These are phyloP conservation scores for Bovichtus variegatus DNA, from an alignment of 2,797 vertebrate species.

Conservation along the genomic window DNA sequence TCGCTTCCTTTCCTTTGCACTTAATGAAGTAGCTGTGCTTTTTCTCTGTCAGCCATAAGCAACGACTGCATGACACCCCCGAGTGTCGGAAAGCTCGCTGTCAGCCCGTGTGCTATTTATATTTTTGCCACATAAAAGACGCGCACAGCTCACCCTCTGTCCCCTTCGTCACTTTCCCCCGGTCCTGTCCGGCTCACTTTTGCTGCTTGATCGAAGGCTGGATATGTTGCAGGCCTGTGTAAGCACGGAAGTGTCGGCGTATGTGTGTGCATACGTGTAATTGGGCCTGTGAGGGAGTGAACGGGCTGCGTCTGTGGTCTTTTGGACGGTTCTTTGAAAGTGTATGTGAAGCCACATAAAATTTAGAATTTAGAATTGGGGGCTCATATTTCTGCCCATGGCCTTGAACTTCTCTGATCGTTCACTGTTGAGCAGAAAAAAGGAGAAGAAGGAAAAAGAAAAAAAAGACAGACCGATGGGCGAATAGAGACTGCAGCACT, in stretches of 20 bases:
- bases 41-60: constrained; percentile 68
- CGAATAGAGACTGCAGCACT: constrained; percentile 18
- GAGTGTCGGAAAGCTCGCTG: constrained; percentile 50
- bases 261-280: constrained; percentile 20
- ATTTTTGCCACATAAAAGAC: constrained; percentile 47
- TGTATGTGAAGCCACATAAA: constrained; percentile 54
- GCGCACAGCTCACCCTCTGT: constrained; percentile 24
- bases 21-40: constrained; percentile 83
- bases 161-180: constrained; percentile 13
- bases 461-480: constrained; percentile 2
- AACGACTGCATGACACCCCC: constrained; percentile 53
- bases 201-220: constrained; percentile 40
- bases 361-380: constrained; percentile 53
- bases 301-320: constrained; percentile 35
- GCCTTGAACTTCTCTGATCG: constrained; percentile 61
- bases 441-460: neutral
- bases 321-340: constrained; percentile 49
- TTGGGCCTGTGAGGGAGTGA: constrained; percentile 36
- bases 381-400: constrained; percentile 47
- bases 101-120: constrained; percentile 63
- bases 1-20: constrained; percentile 75
- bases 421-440: constrained; percentile 36
- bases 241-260: constrained; percentile 18
- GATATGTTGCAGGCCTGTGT: constrained; percentile 42
- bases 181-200: constrained; percentile 30